Evolutionary conservation across 2,888 invertebrate genomes (phyloP).

Genomic region (Eupithecia dodoneata): DNA sequence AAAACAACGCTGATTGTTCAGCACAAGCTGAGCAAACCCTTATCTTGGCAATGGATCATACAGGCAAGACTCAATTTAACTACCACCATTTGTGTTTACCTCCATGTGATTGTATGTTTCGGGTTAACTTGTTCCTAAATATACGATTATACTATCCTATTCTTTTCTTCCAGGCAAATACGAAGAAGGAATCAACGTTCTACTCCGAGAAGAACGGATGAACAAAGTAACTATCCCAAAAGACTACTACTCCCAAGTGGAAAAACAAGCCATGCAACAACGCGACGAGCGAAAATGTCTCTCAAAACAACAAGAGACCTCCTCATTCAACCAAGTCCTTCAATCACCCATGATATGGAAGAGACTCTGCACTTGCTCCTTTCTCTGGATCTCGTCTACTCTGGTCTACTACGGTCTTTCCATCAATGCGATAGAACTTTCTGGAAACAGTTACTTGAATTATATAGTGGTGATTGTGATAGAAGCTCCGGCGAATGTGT

Average conservation of each 20-base stretch:
- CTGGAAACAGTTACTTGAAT: slow-evolving; percentile 90
- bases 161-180: slow-evolving; percentile 67
- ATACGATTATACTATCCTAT: background rate
- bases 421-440: slow-evolving; percentile 89
- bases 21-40: background rate
- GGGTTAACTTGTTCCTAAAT: background rate
- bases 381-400: slow-evolving; percentile 91
- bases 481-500: slow-evolving; percentile 90
- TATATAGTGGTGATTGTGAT: slow-evolving; percentile 87
- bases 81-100: background rate
- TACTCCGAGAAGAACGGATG: slow-evolving; percentile 85
- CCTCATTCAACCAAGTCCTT: slow-evolving; percentile 70
- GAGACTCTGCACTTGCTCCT: slow-evolving; percentile 86
- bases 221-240: slow-evolving; percentile 83
- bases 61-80: background rate
- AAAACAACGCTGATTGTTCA: background rate
- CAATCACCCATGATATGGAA: slow-evolving; percentile 83
- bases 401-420: slow-evolving; percentile 92
- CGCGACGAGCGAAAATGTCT: slow-evolving; percentile 72
- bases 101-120: background rate
- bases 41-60: too few species aligned
- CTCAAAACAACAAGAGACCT: slow-evolving; percentile 65
- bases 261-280: slow-evolving; percentile 73
- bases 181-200: slow-evolving; percentile 86
- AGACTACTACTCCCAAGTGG: slow-evolving; percentile 75